A percentile compares a stretch with the other conserved stretches of the same genome.
phyloP scores from a whole-genome alignment of 2,113 vertebrate species.

The Coptodon bakossiorum region DNA sequence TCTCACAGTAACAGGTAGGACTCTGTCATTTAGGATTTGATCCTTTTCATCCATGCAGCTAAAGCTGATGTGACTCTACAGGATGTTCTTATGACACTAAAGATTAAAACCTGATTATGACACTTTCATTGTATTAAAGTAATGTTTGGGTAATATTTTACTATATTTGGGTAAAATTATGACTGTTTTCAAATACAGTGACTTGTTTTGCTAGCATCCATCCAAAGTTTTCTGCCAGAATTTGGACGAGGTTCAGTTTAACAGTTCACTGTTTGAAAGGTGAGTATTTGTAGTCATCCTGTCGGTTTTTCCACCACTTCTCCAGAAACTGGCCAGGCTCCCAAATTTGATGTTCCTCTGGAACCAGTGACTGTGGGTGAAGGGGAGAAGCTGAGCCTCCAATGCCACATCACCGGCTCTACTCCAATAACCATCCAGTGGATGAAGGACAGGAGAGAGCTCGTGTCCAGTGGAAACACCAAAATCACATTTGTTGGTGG shows the following conservation, averaged over 20 bases:
- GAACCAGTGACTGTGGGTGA: constrained; percentile 73
- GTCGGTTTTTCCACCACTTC: not conserved
- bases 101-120: not conserved
- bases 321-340: constrained; percentile 80
- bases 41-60: not conserved
- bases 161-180: not conserved
- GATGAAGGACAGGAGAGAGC: constrained; percentile 82
- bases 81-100: not conserved
- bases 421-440: constrained; percentile 86
- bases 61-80: not conserved
- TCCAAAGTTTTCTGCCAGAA: not conserved
- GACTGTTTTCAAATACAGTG: not conserved
- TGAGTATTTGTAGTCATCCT: not conserved
- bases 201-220: not conserved
- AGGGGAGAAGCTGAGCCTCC: constrained; percentile 81
- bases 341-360: constrained; percentile 82
- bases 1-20: constrained; percentile 82
- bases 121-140: not conserved
- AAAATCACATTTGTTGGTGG: constrained; percentile 80
- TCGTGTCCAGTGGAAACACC: constrained; percentile 78
- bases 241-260: not conserved
- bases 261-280: not conserved
- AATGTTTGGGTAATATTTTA: not conserved
- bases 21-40: not conserved
- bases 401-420: constrained; percentile 80